Base-by-base conservation (phyloP, 2,113 vertebrate species). In the Ptyas mucosa region DNA sequence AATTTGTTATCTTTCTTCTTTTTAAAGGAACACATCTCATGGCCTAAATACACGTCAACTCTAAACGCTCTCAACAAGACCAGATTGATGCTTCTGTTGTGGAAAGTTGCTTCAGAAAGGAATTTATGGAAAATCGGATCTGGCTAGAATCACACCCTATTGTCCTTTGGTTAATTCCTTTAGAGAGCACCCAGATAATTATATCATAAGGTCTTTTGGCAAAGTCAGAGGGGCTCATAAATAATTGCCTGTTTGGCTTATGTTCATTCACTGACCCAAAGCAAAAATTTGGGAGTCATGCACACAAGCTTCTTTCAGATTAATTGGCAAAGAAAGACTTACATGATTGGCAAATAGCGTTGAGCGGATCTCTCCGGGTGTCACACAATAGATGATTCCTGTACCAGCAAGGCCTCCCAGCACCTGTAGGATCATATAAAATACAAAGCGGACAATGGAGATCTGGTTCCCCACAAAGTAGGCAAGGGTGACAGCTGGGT, bases 361-460 rank as follows among this genome's bases (percentile, higher is more conserved):
- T 92, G 95, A 95, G 29, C 97, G 94, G 69, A 96, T 89, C 8
- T 95, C 90, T 26, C 0, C 1, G 0, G 97, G 97, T 1, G 96
- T 96, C 88, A 98, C 57, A 34, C 90, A 93, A 6, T 96, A 95
- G 53, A 98, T 90, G 81, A 97, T 95, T 61, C 95, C 97, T 0
- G 97, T 96, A 8, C 97, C 97, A 0, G 96, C 95, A 43, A 97
- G 96, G 75, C 97, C 97, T 18, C 97, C 97, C 94, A 97, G 91
- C 87, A 97, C 93, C 95, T 98, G 97, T 39, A 97, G 96, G n/a
- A 91, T 93, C 85, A 97, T 95, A 53, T 98, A 98, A 92, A 97
- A 96, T 23, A 93, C 3, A 0, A 97, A 94, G 10, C 97, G 95
- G 46, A 97, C 93, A 58, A 97, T 89, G 1, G 97, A 97, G 90